Base-by-base conservation (phyloP, 37 sponge, comb jelly and placozoan species). In the Haliclona indistincta region DNA sequence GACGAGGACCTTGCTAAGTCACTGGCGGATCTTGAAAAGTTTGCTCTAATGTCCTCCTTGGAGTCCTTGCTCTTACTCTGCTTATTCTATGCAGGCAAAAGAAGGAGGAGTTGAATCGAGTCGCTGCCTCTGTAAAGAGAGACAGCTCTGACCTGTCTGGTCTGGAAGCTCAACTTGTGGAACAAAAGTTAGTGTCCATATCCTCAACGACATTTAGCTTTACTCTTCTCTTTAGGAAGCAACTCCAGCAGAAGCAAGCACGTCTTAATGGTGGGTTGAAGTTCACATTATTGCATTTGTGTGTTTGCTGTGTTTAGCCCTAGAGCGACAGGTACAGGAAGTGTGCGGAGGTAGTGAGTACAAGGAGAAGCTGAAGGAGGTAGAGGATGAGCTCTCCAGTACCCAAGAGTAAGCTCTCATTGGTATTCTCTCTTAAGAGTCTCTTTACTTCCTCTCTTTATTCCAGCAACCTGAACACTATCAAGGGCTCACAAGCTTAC, bases 401-500 rank as follows among this genome's bases (percentile, higher is more conserved):
- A 51, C 35, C 0, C 62, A 66, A 43, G 83, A 91, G 86, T 85
- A 55, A 76, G 90, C 29, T 47, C 13, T 47, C 13, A 47, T 47
- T 17, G n/a, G n/a, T n/a, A n/a, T n/a, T n/a, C n/a, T n/a, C n/a
- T n/a, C n/a, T n/a, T n/a, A n/a, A n/a, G n/a, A n/a, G n/a, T n/a
- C n/a, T n/a, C n/a, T 13, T 52, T 28, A 38, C 34, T 63, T 26
- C n/a, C n/a, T n/a, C n/a, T n/a, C n/a, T n/a, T 6, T 17, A 20
- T 38, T 61, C 0, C 44, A 92, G 93, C 22, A 77, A 92, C 56
- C 53, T 92, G 11, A 47, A 63, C 22, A 74, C 88, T 4, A 64
- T 81, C 25, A 77, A 86, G n/a, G 93, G 88, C 23, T 92, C 93
- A 7, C 74, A 82, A 69, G 66, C 80, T 4, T 92, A 87, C 63